Base-by-base conservation (phyloP, 2,888 invertebrate genomes). In the Melanophora roralis region DNA sequence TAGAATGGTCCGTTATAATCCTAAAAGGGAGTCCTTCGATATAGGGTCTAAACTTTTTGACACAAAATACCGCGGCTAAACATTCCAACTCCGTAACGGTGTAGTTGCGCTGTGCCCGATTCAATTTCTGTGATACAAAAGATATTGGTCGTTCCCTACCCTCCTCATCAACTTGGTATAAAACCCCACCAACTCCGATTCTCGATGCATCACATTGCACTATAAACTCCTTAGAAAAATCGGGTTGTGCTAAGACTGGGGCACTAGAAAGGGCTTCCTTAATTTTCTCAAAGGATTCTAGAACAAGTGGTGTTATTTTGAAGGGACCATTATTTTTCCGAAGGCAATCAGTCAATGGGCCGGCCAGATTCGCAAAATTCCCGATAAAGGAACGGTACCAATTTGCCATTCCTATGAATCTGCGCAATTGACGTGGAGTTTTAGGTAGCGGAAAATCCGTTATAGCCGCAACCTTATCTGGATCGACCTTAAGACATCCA, bases 41-140 rank as follows among this genome's bases (percentile, higher is more conserved):
- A 38, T 64, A 69, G 1, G 60, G 64, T 1, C 67, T 32, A 32
- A 64, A 73, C n/a, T 43, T 27, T 14, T 73, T n/a, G 1, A 64
- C 72, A 34, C 72, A 45, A 2, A 64, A 36, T 5, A 74, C 45
- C 5, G 57, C 65, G 9, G 74, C 65, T 11, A 74, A 9, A 53
- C 73, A 76, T 40, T 79, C 76, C 16, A 68, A 21, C 43, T 78
- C 76, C 65, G 36, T n/a, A n/a, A n/a, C n/a, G n/a, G n/a, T n/a
- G n/a, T n/a, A n/a, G n/a, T n/a, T n/a, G n/a, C n/a, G n/a, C 32
- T 79, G 71, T 9, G 71, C 64, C 0, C 14, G 11, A 38, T 75
- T 79, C 16, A 79, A 38, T 43, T 81, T 87, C 85, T 12, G 85
- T 65, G 47, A 55, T 2, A 55, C 43, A 32, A 55, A 67, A 5